Evolutionary conservation across 2,797 vertebrate genomes (phyloP).

Genomic region (Myotis pilosus): DNA sequence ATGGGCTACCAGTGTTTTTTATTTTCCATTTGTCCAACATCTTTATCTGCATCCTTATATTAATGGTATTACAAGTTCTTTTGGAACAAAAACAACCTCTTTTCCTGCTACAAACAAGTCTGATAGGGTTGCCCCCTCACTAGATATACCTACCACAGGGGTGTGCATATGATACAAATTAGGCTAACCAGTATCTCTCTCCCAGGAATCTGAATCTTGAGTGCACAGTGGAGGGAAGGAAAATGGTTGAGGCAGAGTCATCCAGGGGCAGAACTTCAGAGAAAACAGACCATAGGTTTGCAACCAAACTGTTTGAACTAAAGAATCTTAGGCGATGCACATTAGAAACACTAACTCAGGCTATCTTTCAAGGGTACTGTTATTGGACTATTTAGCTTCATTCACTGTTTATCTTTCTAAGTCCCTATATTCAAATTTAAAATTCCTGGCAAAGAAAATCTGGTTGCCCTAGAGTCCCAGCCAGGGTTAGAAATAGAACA

Average conservation of each 20-base stretch:
- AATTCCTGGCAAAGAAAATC: background rate
- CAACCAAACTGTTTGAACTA: background rate
- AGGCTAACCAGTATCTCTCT: background rate
- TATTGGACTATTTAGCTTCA: background rate
- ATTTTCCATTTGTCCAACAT: background rate
- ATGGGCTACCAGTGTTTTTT: background rate
- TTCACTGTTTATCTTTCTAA: background rate
- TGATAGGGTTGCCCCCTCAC: background rate
- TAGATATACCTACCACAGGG: background rate
- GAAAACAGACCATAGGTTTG: background rate
- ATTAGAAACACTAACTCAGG: background rate
- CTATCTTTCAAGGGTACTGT: background rate
- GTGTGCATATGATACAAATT: background rate
- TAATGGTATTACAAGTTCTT: background rate
- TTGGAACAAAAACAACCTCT: conserved; percentile 1
- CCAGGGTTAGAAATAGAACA: background rate
- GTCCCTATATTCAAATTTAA: background rate
- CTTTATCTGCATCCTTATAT: background rate
- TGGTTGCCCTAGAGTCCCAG: background rate
- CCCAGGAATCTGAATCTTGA: background rate
- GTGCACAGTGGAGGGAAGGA: background rate
- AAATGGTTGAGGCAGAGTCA: background rate
- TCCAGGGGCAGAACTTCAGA: background rate
- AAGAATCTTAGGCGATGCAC: background rate
- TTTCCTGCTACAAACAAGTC: background rate